Evolutionary conservation across 2,888 invertebrate genomes (phyloP), one percentile per base, ranked within the genome.

Genomic region (Trilocha varians): DNA sequence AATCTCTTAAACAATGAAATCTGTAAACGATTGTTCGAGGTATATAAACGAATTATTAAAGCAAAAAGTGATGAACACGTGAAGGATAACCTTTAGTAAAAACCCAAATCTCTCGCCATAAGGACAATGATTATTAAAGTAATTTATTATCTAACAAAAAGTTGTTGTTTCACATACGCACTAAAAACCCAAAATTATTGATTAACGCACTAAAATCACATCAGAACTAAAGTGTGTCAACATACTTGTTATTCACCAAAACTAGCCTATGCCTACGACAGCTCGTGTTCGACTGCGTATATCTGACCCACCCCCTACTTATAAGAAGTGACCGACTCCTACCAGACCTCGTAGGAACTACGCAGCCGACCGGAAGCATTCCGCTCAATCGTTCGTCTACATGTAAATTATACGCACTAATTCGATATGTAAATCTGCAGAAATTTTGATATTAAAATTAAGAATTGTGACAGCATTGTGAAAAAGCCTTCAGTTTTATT

Each of bases 301-400:
- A 44, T 46, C 16, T 39, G 50, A 64, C 43, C 49, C 47, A 64
- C 62, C 70, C 66, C 11, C 63, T 62, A 63, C 67, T 64, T 78
- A 68, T 75, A 74, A 73, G 65, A 70, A 52, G 46, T 32, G 32
- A n/a, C 36, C 36, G 16, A 57, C 68, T 61, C 61, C 74, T 70
- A 65, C 70, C 66, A 52, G 46, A 49, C 40, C 6, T 25, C 25
- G 8, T 6, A 25, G 6, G 8, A 25, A 25, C 25, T 11, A 42
- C 43, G 36, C 18, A 42, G 42, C 5, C n/a, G 40, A 34, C 35
- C 39, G 25, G 39, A 41, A 42, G 38, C 18, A 9, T 41, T 38
- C 17, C 25, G 11, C 5, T 25, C 3, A 25, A 25, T 34, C 17
- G 34, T 34, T 17, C 34, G 13, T 13, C 16, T 34, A 34, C 18